Evolutionary conservation across 2,113 vertebrate genomes (phyloP), one percentile per base, ranked within the genome.

Genomic region (Phyllostomus discolor): DNA sequence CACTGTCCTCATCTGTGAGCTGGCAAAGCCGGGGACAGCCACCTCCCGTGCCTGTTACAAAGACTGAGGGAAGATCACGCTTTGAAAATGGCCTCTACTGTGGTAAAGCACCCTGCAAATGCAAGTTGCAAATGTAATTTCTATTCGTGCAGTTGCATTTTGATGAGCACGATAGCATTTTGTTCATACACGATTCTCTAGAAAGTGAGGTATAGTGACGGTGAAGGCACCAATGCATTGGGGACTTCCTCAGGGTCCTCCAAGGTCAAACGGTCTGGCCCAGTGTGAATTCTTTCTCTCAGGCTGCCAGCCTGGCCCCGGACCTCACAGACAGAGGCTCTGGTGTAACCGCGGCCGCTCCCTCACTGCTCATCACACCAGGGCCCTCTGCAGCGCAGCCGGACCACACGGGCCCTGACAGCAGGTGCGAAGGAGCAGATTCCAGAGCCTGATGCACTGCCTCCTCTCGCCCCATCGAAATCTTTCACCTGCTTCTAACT

Each of bases 381-480:
- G 16, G 26, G 19, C 9, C 14, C n/a, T 11, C 46, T 57, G 50
- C 64, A 57, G 38, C 35, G 22, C 46, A 9, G 0, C 1, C 2
- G 19, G 38, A 46, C 22, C 20, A n/a, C 38, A 70, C 28, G 31
- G 79, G 82, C 38, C 1, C 69, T 1, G 38, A 57, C 15, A 78
- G 10, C 28, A 48, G 57, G 14, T 6, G 1, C 70, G 15, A 17
- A 81, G 70, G 50, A 20, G 14, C 15, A 35, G 43, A 16, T 24
- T 14, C 24, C 10, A 19, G 20, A 12, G 38, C 43, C 22, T 28
- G 28, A 0, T 35, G 75, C 33, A 26, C 69, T 11, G 22, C n/a
- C 0, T 3, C 38, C 38, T 46, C 20, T 28, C 17, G 0, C 4
- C n/a, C 7, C 38, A 1, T 0, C 4, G 2, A 46, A 3, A 43